Evolutionary conservation across 2,113 vertebrate species (phyloP).

Genomic region (Orthonyx spaldingii): DNA sequence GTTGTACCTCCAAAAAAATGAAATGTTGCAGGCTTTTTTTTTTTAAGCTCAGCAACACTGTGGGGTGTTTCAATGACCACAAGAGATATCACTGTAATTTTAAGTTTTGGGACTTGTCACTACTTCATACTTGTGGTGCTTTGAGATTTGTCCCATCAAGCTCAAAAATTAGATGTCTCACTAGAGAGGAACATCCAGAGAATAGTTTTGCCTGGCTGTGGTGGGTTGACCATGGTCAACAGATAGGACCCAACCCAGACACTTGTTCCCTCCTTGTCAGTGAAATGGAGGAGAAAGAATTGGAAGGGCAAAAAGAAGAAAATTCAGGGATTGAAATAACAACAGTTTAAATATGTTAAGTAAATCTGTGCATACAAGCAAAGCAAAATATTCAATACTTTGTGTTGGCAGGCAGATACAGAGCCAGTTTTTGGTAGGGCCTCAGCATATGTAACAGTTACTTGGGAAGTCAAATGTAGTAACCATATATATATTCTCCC

Average conservation of each 20-base stretch:
- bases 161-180: neutral
- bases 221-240: neutral
- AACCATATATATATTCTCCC: fast-evolving
- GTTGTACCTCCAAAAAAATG: neutral
- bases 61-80: neutral
- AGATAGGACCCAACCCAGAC: neutral
- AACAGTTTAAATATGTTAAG: neutral
- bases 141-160: neutral
- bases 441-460: neutral
- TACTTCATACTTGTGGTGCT: neutral
- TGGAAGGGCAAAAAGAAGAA: neutral
- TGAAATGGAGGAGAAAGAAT: neutral
- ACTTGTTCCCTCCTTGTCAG: neutral
- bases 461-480: neutral
- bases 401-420: neutral
- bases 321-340: neutral
- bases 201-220: neutral
- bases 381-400: neutral
- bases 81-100: neutral
- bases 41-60: neutral
- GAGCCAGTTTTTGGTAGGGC: neutral
- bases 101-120: neutral
- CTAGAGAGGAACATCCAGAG: neutral
- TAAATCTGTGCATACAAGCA: neutral
- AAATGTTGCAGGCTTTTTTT: neutral